Percentiles rank a stretch among this genome's conserved stretches.
Conservation (phyloP, 1,140 invertebrate genomes). For the Eueides isabella region DNA sequence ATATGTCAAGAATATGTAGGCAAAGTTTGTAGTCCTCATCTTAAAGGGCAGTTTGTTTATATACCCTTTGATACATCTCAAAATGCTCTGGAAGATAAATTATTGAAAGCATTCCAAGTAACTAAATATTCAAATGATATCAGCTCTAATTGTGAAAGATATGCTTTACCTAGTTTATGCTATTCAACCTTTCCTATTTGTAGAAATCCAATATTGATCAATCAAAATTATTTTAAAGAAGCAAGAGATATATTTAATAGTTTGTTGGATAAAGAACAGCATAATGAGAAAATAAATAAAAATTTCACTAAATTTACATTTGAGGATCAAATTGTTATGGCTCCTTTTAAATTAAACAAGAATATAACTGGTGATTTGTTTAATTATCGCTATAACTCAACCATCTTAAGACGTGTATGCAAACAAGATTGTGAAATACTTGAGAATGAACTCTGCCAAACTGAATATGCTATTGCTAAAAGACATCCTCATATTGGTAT, state of each 20-base stretch:
- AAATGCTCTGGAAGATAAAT: constrained; percentile 90
- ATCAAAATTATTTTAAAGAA: constrained; percentile 81
- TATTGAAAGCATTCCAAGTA: constrained; percentile 92
- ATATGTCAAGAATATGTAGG: constrained; percentile 92
- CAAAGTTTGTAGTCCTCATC: constrained; percentile 89
- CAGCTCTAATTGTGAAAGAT: constrained; percentile 88
- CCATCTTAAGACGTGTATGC: constrained; percentile 89
- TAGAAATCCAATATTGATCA: constrained; percentile 84
- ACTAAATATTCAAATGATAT: constrained; percentile 93
- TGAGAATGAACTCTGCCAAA: constrained; percentile 94
- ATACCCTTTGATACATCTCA: constrained; percentile 91
- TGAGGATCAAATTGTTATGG: constrained; percentile 55
- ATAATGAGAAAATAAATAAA: constrained; percentile 35
- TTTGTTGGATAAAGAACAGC: constrained; percentile 19
- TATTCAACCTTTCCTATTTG: constrained; percentile 96
- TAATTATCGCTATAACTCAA: constrained; percentile 71
- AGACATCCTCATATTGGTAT: constrained; percentile 93
- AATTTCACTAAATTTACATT: constrained; percentile 56
- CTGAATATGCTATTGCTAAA: constrained; percentile 96
- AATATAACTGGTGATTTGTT: constrained; percentile 57
- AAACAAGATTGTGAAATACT: constrained; percentile 94
- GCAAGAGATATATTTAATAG: constrained; percentile 60
- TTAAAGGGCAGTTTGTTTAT: constrained; percentile 92
- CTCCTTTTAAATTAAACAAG: constrained; percentile 47
- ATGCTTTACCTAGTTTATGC: constrained; percentile 93